These are phyloP conservation scores for Cossypha heuglini DNA, from an alignment of 2,797 vertebrate genomes.

Conservation along the genomic window DNA sequence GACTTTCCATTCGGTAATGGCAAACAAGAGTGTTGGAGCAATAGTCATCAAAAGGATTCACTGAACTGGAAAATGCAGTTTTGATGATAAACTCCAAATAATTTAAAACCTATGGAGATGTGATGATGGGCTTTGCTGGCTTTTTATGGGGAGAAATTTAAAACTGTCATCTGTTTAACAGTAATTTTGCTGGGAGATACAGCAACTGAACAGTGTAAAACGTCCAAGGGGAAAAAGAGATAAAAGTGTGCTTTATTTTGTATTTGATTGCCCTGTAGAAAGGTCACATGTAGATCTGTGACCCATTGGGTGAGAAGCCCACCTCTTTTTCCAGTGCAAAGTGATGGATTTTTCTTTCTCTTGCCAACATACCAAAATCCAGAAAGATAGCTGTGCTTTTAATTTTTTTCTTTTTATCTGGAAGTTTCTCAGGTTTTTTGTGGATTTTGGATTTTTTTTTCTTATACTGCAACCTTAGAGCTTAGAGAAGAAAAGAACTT, in stretches of 20 bases:
- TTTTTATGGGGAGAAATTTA: constrained; percentile 1
- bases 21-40: constrained; percentile 50
- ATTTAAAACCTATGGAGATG: constrained; percentile 58
- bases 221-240: neutral
- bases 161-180: constrained; percentile 53
- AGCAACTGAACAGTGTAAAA: neutral
- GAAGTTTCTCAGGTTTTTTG: neutral
- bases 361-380: neutral
- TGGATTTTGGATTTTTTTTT: neutral
- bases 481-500: neutral
- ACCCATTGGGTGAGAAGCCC: neutral
- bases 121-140: constrained; percentile 28
- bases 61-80: constrained; percentile 69
- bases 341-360: neutral
- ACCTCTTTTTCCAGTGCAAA: neutral
- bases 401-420: neutral
- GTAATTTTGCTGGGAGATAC: constrained; percentile 52
- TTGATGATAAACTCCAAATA: constrained; percentile 56
- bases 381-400: neutral
- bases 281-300: neutral
- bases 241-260: neutral
- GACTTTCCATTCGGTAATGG: constrained; percentile 52
- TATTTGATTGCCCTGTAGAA: neutral
- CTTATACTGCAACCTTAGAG: neutral
- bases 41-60: constrained; percentile 48